Evolutionary conservation across 2,888 invertebrate genomes (phyloP).

Genomic region (Cyclophora punctaria): DNA sequence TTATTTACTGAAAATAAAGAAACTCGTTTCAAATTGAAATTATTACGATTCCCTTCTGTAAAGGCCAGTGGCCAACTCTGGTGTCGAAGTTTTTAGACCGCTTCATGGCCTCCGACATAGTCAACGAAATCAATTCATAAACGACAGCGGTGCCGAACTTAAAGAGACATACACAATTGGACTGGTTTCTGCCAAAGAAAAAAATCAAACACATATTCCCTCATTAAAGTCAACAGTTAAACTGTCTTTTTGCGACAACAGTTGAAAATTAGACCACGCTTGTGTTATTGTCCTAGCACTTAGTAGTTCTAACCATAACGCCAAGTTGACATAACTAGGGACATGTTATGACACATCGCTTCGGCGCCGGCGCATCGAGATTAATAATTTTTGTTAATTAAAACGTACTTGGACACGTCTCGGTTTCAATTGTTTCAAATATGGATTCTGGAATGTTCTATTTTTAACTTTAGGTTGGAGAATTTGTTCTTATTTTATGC

Average conservation of each 20-base stretch:
- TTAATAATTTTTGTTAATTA: constrained; percentile 67
- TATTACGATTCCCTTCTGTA: too few relatives aligned
- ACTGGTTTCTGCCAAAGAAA: not conserved
- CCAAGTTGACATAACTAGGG: not conserved
- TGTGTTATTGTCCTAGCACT: too few relatives aligned
- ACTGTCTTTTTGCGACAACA: not conserved
- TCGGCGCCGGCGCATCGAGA: constrained; percentile 52
- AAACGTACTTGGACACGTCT: constrained; percentile 46
- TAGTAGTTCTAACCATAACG: too few relatives aligned
- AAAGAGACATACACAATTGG: too few relatives aligned
- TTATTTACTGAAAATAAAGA: too few relatives aligned
- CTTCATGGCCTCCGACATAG: too few relatives aligned
- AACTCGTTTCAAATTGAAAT: too few relatives aligned
- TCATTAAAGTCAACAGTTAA: not conserved
- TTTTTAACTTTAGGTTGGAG: constrained; percentile 34
- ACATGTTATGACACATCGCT: constrained; percentile 22
- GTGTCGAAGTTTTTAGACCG: too few relatives aligned
- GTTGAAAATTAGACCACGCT: not conserved
- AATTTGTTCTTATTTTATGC: too few relatives aligned
- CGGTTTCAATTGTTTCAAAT: constrained; percentile 51
- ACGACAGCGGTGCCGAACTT: too few relatives aligned
- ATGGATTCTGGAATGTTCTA: constrained; percentile 52
- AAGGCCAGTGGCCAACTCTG: too few relatives aligned
- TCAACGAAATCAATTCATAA: too few relatives aligned
- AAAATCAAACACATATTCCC: not conserved